Evolutionary conservation across 92 coral and sea anemone genomes (phyloP), one percentile per base, ranked within the genome.

Genomic region (Chrysogorgia sp.): DNA sequence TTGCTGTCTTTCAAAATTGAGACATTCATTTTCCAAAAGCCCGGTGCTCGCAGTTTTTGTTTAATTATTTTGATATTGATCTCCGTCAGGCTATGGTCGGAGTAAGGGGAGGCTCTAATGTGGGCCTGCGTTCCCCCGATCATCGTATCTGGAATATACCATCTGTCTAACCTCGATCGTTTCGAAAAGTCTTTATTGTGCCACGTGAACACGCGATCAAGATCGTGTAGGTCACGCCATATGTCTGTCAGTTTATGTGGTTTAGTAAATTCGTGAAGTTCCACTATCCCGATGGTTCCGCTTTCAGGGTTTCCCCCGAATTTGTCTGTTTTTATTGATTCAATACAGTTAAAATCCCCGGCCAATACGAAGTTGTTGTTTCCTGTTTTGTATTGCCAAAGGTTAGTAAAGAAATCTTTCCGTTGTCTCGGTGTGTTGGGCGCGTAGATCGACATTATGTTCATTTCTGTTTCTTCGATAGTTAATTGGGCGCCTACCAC

Each of bases 291-390:
- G 0, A n/a, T 22, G 0, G 40, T 15, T 7, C 74, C 75, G 0
- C 40, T 21, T 0, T 0, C 0, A 2, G 7, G 13, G 20, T 59
- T 40, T 0, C 86, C 85, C 0, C 91, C 88, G 7, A 49, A 57
- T 37, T 82, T 77, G 22, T 78, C 84, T 0, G 9, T 12, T 0
- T 19, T 32, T 17, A 32, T 19, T 0, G 2, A 0, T 49, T 81
- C 82, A 0, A 68, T 12, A 32, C 85, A 83, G 41, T 83, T 87
- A 30, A 87, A 87, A 34, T 83, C 85, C 0, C 90, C 87, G 62
- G 56, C 87, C 0, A 77, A 10, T 0, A 83, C 5, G 0, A 78
- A 0, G n/a, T n/a, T n/a, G 0, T 45, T 66, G 2, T 15, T 68
- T 0, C 56, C 40, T 0, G 70, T 48, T 67, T 1, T 1, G 62